Base-by-base conservation (phyloP, 2,113 vertebrate species). In the Synodontis membranacea region DNA sequence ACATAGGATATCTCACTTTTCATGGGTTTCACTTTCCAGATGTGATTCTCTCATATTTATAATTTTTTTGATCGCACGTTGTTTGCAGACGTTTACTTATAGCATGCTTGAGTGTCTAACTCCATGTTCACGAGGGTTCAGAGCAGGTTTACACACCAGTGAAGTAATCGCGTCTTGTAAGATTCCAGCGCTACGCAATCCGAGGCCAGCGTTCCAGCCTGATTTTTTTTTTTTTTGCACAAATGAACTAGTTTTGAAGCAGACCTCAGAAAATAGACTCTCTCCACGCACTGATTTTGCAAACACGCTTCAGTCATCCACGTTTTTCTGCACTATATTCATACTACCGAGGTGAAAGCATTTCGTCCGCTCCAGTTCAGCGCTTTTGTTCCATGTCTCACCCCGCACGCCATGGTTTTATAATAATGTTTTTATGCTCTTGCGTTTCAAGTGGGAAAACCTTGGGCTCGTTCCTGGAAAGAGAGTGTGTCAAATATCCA, bases 351-450 rank as follows among this genome's bases (percentile, higher is more conserved):
- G 92, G 91, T 89, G 86, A 92, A 94, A 93, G 94, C 88, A 91
- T 83, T 85, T 89, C 70, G 0, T 82, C 72, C 91, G n/a, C n/a
- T 90, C 83, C 86, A 84, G 91, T 93, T 91, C 88, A 84, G 78
- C 78, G 84, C 81, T 89, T 83, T 62, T 56, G 79, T 92, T 92
- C 90, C 83, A 52, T 23, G 80, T 84, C 89, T 88, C 90, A 90
- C 88, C 91, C 90, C n/a, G 34, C 83, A 89, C 91, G 88, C 58
- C 76, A 88, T 90, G 92, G 90, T 80, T 92, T 56, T 91, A 90
- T 92, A 91, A 92, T 91, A 92, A 92, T 93, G 91, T 93, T 93
- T 94, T 92, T 88, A 85, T 89, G 88, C 56, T 91, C 92, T 93
- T 84, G 88, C 60, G 37, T 94, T 93, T 93, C 91, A 91, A 91